These are phyloP conservation scores for Hartigia nigra DNA, from an alignment of 2,888 invertebrate genomes.

Conservation along the genomic window DNA sequence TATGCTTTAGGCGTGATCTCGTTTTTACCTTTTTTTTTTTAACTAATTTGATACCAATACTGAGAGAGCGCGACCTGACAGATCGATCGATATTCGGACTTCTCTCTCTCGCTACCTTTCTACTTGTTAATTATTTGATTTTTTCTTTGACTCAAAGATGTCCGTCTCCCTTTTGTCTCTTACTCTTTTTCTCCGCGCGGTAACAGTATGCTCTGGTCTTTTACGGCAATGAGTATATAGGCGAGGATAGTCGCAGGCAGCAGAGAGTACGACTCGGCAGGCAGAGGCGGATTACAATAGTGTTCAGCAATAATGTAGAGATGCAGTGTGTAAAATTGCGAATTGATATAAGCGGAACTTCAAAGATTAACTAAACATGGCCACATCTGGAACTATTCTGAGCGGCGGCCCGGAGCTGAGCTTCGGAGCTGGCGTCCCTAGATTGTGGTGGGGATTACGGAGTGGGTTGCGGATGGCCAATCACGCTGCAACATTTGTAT, in stretches of 20 bases:
- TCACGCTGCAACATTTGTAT: conserved; percentile 28
- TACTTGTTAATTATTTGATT: conserved; percentile 10
- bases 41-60: not conserved
- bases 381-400: conserved; percentile 67
- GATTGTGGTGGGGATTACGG: not conserved
- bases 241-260: conserved; percentile 43
- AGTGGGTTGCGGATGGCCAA: conserved; percentile 40
- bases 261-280: conserved; percentile 52
- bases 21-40: not conserved
- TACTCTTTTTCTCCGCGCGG: conserved; percentile 23
- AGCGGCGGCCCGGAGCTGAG: conserved; percentile 42
- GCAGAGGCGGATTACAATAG: conserved; percentile 44
- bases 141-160: conserved; percentile 20
- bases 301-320: conserved; percentile 39
- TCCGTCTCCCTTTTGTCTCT: conserved; percentile 22
- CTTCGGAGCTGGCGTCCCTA: not conserved
- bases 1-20: not conserved
- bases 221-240: conserved; percentile 14
- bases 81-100: conserved; percentile 6
- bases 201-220: conserved; percentile 1
- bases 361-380: conserved; percentile 65
- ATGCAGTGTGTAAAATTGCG: conserved; percentile 35
- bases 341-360: conserved; percentile 58
- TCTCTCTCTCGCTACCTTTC: conserved; percentile 6
- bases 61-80: not conserved